Conservation (phyloP, 2,113 vertebrate genomes). For the Trochalopteron elliotii region DNA sequence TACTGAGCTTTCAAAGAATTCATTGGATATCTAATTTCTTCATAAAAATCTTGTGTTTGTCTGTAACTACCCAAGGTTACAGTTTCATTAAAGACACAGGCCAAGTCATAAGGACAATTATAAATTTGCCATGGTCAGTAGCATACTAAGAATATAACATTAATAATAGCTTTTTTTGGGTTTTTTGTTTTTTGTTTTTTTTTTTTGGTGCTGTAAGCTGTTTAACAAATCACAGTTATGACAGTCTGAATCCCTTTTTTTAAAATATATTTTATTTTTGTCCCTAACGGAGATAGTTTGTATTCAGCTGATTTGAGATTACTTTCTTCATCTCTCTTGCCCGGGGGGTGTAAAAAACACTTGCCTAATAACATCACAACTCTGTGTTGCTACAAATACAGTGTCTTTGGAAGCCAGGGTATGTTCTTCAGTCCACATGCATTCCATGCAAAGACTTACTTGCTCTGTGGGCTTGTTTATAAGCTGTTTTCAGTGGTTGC, state of each 20-base stretch:
- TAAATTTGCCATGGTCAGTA: conserved; percentile 52
- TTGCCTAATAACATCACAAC: neutral
- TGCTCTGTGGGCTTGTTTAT: neutral
- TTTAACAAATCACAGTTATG: neutral
- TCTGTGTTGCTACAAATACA: neutral
- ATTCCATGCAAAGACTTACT: neutral
- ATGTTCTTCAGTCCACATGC: neutral
- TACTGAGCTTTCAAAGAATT: conserved; percentile 75
- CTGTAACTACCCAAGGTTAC: conserved; percentile 52
- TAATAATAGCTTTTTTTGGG: neutral
- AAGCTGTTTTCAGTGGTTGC: neutral
- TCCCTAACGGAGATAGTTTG: neutral
- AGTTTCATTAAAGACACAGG: conserved; percentile 68
- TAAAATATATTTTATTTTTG: neutral
- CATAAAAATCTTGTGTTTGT: conserved; percentile 78
- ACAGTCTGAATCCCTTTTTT: neutral
- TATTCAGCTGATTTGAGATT: neutral
- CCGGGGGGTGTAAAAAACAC: neutral
- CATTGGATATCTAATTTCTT: conserved; percentile 75
- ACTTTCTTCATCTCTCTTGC: neutral
- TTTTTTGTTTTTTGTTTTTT: neutral
- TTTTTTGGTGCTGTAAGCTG: neutral
- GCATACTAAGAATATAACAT: conserved; percentile 53
- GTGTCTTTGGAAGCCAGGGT: neutral
- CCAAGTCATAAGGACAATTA: conserved; percentile 36